phyloP scores from a whole-genome alignment of 2,113 vertebrate genomes.

The Pituophis catenifer region DNA sequence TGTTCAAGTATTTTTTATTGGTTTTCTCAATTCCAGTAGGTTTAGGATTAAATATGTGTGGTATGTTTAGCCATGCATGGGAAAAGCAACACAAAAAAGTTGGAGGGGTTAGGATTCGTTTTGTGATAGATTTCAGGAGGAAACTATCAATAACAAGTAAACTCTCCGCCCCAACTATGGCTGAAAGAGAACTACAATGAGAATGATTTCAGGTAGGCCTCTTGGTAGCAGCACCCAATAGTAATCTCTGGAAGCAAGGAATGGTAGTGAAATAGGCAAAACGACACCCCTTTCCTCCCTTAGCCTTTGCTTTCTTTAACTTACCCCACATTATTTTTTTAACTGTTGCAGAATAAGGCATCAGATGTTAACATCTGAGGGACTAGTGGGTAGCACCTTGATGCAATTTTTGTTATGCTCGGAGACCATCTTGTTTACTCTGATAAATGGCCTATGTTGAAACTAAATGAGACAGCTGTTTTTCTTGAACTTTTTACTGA shows the following conservation, averaged over 20 bases:
- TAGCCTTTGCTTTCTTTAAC: background rate
- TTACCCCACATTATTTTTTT: background rate
- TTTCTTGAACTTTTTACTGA: background rate
- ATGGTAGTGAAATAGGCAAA: background rate
- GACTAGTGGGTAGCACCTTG: background rate
- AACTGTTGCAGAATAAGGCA: background rate
- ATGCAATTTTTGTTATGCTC: background rate
- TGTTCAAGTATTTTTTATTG: background rate
- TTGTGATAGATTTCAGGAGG: background rate
- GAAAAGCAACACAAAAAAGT: background rate
- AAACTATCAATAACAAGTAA: background rate
- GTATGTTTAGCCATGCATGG: background rate
- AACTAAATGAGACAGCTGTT: background rate
- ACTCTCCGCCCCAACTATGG: background rate
- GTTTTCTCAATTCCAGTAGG: background rate
- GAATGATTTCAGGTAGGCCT: background rate
- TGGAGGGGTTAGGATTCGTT: background rate
- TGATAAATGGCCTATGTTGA: background rate
- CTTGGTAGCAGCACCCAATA: background rate
- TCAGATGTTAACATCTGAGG: background rate
- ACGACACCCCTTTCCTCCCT: background rate
- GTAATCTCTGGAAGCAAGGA: background rate
- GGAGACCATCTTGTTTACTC: background rate
- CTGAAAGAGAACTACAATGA: background rate
- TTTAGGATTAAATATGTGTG: background rate